These are phyloP conservation scores for Eretmocerus hayati DNA, from an alignment of 2,888 invertebrate genomes.

Conservation along the genomic window DNA sequence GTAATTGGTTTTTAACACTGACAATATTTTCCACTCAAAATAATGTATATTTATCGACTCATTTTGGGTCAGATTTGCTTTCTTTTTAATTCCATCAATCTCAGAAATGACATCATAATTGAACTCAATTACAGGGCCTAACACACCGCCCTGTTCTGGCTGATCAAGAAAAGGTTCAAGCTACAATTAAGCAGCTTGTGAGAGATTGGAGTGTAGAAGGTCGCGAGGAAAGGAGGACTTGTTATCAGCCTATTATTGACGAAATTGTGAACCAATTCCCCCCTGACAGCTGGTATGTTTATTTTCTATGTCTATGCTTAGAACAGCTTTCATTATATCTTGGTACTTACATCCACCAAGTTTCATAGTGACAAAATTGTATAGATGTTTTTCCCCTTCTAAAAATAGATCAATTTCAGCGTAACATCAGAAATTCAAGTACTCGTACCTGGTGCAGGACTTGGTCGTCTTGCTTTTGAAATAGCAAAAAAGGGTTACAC, in stretches of 20 bases:
- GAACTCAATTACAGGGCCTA: constrained; percentile 27
- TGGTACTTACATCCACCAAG: too few species aligned
- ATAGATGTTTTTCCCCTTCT: too few species aligned
- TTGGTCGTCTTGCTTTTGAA: constrained; percentile 91
- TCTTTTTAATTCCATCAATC: too few species aligned
- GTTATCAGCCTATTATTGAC: constrained; percentile 84
- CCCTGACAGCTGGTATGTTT: constrained; percentile 49
- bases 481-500: constrained; percentile 81
- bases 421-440: constrained; percentile 57
- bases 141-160: constrained; percentile 42
- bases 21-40: too few species aligned
- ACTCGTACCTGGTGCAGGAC: constrained; percentile 93
- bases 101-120: too few species aligned
- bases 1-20: too few species aligned
- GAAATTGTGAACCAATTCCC: constrained; percentile 72
- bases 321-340: not conserved
- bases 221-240: constrained; percentile 71
- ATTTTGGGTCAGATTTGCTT: too few species aligned
- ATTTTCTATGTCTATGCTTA: not conserved
- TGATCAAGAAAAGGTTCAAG: constrained; percentile 76
- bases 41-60: too few species aligned
- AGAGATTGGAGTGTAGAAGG: constrained; percentile 93
- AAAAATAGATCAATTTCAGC: constrained; percentile 38
- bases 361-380: too few species aligned
- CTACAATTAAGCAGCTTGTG: constrained; percentile 91